phyloP scores from a whole-genome alignment of 2,113 vertebrate species.

The Coracopsis vasa region DNA sequence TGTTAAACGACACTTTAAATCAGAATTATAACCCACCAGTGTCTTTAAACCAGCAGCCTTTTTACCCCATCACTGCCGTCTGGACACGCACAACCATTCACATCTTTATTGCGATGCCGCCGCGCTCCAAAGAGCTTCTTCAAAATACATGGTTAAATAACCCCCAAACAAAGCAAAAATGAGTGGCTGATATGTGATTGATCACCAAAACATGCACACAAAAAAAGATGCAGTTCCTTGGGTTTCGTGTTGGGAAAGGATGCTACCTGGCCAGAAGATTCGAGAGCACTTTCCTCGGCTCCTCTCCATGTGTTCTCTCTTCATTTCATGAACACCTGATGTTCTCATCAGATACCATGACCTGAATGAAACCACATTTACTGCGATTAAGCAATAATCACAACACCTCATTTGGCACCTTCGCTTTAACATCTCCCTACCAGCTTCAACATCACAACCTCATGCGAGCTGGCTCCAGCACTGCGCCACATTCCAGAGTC shows the following conservation, averaged over 20 bases:
- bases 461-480: fast-evolving
- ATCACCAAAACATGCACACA: background rate
- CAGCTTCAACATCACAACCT: background rate
- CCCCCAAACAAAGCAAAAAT: background rate
- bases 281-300: background rate
- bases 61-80: background rate
- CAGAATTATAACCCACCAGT: background rate
- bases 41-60: background rate
- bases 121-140: background rate
- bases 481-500: fast-evolving
- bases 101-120: background rate
- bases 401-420: background rate
- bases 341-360: background rate
- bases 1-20: background rate
- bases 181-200: background rate
- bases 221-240: background rate
- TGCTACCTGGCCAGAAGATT: background rate
- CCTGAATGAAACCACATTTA: background rate
- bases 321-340: background rate
- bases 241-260: background rate
- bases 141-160: background rate
- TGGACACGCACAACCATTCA: background rate
- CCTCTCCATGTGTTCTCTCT: background rate
- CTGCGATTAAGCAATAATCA: background rate
- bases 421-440: background rate